phyloP scores from a whole-genome alignment of 2,113 vertebrate genomes.

The Probosciger aterrimus region DNA sequence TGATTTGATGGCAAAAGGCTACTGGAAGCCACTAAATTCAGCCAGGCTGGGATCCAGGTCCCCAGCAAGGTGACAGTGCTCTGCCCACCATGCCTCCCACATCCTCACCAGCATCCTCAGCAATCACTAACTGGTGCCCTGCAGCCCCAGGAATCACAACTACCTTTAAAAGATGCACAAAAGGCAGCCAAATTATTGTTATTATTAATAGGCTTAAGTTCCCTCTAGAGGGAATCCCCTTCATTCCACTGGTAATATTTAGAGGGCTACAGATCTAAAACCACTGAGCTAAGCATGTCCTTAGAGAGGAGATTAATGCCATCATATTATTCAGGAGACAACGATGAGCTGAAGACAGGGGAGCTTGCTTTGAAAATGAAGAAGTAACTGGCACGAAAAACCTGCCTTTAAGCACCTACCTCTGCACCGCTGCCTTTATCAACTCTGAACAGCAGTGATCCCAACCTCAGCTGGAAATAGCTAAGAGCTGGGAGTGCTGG shows the following conservation, averaged over 20 bases:
- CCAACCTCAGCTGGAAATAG: background rate
- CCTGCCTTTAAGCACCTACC: background rate
- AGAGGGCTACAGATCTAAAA: constrained; percentile 37
- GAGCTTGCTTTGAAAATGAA: constrained; percentile 8
- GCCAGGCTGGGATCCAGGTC: background rate
- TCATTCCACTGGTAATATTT: background rate
- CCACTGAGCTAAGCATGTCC: background rate
- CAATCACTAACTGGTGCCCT: accelerated
- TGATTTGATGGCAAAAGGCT: background rate
- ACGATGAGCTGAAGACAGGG: background rate
- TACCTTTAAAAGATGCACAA: background rate
- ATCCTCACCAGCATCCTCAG: background rate
- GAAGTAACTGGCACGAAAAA: background rate
- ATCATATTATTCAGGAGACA: constrained; percentile 21
- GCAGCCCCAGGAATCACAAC: background rate
- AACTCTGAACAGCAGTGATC: background rate
- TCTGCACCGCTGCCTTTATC: background rate
- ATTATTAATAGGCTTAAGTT: constrained; percentile 25
- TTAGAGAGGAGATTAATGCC: constrained; percentile 27
- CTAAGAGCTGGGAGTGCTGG: background rate
- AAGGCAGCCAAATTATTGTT: background rate
- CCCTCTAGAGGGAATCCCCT: constrained; percentile 15
- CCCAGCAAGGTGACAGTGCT: accelerated
- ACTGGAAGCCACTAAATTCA: background rate
- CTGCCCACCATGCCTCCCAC: background rate